Conservation (phyloP, 1,140 invertebrate genomes). For the Parasteatoda tepidariorum region DNA sequence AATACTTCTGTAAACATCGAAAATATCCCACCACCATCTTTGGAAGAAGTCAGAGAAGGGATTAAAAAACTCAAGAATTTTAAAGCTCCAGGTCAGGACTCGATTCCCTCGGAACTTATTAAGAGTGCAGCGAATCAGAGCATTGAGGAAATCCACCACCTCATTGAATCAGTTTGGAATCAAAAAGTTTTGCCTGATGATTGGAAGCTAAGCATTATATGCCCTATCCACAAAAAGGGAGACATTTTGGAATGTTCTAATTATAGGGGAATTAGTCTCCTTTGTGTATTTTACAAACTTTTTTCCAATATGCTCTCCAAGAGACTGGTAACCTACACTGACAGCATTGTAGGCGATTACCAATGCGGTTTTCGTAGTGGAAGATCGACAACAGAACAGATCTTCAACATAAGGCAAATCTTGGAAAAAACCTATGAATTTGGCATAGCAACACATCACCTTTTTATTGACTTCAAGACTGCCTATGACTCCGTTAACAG, state of each 20-base stretch:
- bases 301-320: constrained; percentile 7
- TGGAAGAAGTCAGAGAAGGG: no score
- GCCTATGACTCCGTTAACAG: no score
- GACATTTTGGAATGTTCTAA: constrained; percentile 7
- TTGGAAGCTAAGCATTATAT: constrained; percentile 9
- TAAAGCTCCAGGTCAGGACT: background rate
- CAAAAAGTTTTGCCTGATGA: background rate
- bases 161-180: constrained; percentile 11
- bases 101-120: background rate
- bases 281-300: constrained; percentile 4
- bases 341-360: background rate
- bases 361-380: constrained; percentile 4
- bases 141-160: background rate
- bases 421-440: constrained; percentile 14
- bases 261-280: background rate
- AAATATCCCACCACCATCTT: no score
- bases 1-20: no score
- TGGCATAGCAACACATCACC: background rate
- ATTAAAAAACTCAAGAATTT: background rate
- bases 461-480: no score
- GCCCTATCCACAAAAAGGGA: constrained; percentile 15
- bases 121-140: no score
- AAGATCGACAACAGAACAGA: background rate
- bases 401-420: background rate
- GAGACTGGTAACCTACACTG: background rate